Base-by-base conservation (phyloP, 1,140 invertebrate genomes). In the Dryas iulia region DNA sequence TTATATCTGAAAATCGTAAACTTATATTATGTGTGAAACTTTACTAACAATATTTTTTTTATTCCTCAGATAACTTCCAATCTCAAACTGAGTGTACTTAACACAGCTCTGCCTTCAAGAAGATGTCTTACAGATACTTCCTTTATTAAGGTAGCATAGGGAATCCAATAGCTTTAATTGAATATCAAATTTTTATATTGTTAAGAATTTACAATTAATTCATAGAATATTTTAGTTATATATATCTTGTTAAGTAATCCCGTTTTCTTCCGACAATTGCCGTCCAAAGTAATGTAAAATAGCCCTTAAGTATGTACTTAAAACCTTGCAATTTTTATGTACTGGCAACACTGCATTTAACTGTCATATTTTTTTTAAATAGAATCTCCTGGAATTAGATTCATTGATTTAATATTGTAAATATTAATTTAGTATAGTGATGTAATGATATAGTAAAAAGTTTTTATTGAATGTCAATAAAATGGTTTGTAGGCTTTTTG, bases 121-220 rank as follows among this genome's bases (percentile, higher is more conserved):
- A 25, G 33, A 47, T 47, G 33, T 59, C 24, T 59, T 59, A 63
- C 56, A 64, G 54, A 56, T 69, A 63, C 57, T 58, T 58, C 52
- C 30, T 56, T 35, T 57, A n/a, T 47, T 63, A 57, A 69, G 3
- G n/a, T 47, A 60, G 10, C 26, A 8, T 63, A 63, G 59, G 7
- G 21, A 61, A 73, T 76, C 54, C 25, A 47, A 76, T 78, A 78
- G 76, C 76, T 78, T 78, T 78, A 78, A 76, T 68, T 61, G 53
- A 76, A 72, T 78, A 69, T 76, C 71, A 69, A 76, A 73, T 76
- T 60, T 60, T 53, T 31, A 53, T 54, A 33, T 28, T n/a, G n/a
- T 31, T 63, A 53, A 63, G 47, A 12, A 31, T 26, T 62, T n/a
- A n/a, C n/a, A 53, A 47, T 47, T 54, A 8, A 28, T 28, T 14